Percentiles rank a stretch among this genome's conserved stretches.
phyloP scores from a whole-genome alignment of 1,140 invertebrate genomes.

The Calephelis nemesis region DNA sequence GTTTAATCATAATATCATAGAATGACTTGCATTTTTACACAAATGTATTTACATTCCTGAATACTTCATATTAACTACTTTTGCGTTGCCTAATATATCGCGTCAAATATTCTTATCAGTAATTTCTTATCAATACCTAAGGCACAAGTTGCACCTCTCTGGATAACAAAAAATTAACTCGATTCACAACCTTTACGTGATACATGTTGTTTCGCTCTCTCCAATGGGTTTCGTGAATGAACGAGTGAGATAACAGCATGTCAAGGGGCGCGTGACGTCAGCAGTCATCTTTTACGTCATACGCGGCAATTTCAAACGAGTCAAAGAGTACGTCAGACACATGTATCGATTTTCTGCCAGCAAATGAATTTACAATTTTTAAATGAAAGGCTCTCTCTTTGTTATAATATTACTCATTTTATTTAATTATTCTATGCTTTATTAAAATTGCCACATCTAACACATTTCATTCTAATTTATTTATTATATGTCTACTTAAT shows the following conservation, averaged over 20 bases:
- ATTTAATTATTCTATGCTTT: too few species aligned
- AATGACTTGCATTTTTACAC: neutral
- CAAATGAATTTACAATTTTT: slow-evolving; percentile 29
- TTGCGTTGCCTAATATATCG: neutral
- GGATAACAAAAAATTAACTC: slow-evolving; percentile 57
- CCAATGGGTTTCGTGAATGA: slow-evolving; percentile 43
- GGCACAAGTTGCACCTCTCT: slow-evolving; percentile 56
- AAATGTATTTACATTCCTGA: neutral
- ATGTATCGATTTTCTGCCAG: slow-evolving; percentile 57
- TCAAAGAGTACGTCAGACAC: slow-evolving; percentile 56
- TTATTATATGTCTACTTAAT: neutral
- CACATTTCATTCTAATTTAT: too few species aligned
- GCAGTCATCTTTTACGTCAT: slow-evolving; percentile 68
- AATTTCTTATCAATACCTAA: slow-evolving; percentile 56
- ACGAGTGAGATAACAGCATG: slow-evolving; percentile 43
- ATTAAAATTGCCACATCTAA: slow-evolving; percentile 15
- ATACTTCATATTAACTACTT: neutral
- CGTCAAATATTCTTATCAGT: slow-evolving; percentile 47
- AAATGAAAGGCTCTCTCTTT: slow-evolving; percentile 16
- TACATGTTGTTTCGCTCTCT: slow-evolving; percentile 49
- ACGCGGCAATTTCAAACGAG: slow-evolving; percentile 77
- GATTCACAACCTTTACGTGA: slow-evolving; percentile 69
- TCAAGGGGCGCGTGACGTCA: slow-evolving; percentile 59
- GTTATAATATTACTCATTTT: neutral
- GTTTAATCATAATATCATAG: neutral